A percentile compares a stretch with the other conserved stretches of the same genome.
These are phyloP conservation scores for Lasius fuliginosus DNA, from an alignment of 2,888 invertebrate genomes.

Conservation along the genomic window DNA sequence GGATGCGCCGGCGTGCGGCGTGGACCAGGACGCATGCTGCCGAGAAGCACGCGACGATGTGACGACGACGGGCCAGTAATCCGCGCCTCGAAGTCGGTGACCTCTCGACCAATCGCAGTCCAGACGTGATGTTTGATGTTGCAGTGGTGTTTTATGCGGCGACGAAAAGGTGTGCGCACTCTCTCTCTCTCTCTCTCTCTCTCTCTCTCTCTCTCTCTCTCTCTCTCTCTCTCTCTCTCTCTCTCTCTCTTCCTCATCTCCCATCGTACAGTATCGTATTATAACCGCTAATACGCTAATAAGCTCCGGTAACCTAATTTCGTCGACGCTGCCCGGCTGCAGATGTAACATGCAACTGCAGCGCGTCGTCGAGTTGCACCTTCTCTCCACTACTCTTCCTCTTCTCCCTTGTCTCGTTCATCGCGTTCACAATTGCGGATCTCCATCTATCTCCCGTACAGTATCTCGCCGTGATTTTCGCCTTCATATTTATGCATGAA, in stretches of 20 bases:
- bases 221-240: no score
- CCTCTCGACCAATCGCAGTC: constrained; percentile 80
- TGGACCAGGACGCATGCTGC: constrained; percentile 72
- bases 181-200: no score
- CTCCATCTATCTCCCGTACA: no score
- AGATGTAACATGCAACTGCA: constrained; percentile 62
- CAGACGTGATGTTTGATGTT: constrained; percentile 84
- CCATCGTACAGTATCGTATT: constrained; percentile 22
- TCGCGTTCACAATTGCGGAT: background rate
- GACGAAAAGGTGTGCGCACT: constrained; percentile 82
- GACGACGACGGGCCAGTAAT: constrained; percentile 68
- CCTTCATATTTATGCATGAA: constrained; percentile 15
- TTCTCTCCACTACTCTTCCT: background rate
- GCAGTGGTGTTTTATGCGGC: constrained; percentile 84
- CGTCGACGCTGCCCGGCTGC: constrained; percentile 50
- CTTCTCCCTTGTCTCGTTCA: constrained; percentile 39
- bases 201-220: no score
- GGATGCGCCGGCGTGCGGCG: constrained; percentile 56
- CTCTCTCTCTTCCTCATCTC: background rate
- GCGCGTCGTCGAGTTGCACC: constrained; percentile 11
- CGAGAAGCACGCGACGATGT: constrained; percentile 72
- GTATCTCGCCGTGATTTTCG: background rate
- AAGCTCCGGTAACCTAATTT: constrained; percentile 69
- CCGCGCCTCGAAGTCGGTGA: constrained; percentile 81
- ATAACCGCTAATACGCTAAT: constrained; percentile 47